Evolutionary conservation across 2,113 vertebrate genomes (phyloP), one percentile per base, ranked within the genome.

Genomic region (Stigmatopora nigra): DNA sequence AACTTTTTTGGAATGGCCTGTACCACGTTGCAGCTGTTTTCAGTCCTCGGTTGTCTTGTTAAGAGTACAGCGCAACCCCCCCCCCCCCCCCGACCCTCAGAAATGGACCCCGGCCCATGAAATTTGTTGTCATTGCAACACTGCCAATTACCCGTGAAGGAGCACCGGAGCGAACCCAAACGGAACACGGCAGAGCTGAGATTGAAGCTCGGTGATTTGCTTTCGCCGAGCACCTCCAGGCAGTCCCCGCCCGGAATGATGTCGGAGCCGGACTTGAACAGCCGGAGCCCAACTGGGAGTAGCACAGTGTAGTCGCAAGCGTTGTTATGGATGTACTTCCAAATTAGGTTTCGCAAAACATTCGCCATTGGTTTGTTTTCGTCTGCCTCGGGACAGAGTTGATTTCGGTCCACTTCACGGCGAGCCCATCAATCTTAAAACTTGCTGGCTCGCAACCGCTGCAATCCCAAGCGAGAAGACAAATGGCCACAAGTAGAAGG

Each of bases 161-260:
- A 73, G 36, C 61, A 53, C 14, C 51, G 14, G 71, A 46, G 61
- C 73, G 67, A 68, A 15, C 65, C 47, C 67, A 60, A 56, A 76
- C 38, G 2, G 69, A 65, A 63, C 52, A 57, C 15, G 15, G 20
- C 47, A 75, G 72, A 64, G 22, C 63, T 63, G 64, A n/a, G 73
- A 74, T 12, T 60, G 47, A 78, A 80, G 59, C 45, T 51, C 48
- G 20, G 51, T 60, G 35, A 69, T 69, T 66, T 68, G 49, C 6
- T 16, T 68, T 36, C 63, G 41, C 55, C 64, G 48, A 44, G 25
- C 17, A 36, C 19, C 71, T 73, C 67, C 64, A 63, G 73, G 77
- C 71, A 62, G 52, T 52, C 67, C 76, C 72, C 72, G 64, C 76
- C 72, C 72, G 64, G 71, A 80, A 76, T 77, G 78, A 47, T 67